phyloP scores from a whole-genome alignment of 2,113 vertebrate genomes.

The Oncorhynchus masou region DNA sequence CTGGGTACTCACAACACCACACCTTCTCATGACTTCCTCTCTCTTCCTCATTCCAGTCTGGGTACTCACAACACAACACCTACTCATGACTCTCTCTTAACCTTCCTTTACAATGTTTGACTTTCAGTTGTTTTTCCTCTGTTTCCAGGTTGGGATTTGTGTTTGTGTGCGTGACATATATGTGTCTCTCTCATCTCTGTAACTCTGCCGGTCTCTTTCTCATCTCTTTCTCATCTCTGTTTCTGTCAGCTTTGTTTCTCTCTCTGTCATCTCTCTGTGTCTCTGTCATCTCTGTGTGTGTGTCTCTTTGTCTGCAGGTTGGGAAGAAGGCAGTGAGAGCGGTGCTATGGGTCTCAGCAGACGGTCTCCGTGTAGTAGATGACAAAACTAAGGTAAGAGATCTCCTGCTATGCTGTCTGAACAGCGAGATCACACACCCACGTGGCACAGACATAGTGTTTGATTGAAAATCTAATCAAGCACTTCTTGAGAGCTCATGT shows the following conservation, averaged over 20 bases:
- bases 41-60: too few species aligned
- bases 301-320: slow-evolving; percentile 74
- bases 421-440: too few species aligned
- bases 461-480: too few species aligned
- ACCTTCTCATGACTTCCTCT: not conserved
- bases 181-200: too few species aligned
- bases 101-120: too few species aligned
- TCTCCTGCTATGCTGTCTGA: not conserved
- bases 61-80: too few species aligned
- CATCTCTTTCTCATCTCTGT: slow-evolving; percentile 1
- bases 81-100: not conserved
- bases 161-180: not conserved
- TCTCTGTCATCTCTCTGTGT: slow-evolving; percentile 14
- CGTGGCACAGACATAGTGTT: too few species aligned
- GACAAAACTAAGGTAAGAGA: slow-evolving; percentile 95
- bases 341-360: slow-evolving; percentile 95
- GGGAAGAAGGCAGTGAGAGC: slow-evolving; percentile 96
- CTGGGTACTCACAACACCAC: too few species aligned
- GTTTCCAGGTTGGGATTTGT: not conserved
- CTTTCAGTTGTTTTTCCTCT: too few species aligned
- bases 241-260: too few species aligned
- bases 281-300: not conserved
- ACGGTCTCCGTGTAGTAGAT: slow-evolving; percentile 95
- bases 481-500: too few species aligned
- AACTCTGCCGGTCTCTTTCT: too few species aligned